Evolutionary conservation across 2,797 vertebrate species (phyloP).

Genomic region (Stomatorhinus walkeri): DNA sequence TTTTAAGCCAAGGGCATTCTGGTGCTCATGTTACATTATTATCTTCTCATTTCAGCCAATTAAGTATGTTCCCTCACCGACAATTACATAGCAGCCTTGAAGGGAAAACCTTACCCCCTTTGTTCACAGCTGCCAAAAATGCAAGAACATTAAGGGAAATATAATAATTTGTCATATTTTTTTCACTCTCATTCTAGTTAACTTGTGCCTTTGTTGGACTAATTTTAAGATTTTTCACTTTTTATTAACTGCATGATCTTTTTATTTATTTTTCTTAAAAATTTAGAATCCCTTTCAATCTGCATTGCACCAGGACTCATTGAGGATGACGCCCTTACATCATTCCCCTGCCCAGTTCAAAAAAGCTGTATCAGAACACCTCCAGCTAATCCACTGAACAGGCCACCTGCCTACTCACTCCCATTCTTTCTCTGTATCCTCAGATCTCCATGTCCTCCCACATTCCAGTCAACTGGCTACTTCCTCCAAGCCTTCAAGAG

Average conservation of each 20-base stretch:
- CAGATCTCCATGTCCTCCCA: not conserved
- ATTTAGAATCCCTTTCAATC: not conserved
- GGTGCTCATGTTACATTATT: slow-evolving; percentile 13
- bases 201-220: not conserved
- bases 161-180: not conserved
- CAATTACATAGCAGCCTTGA: slow-evolving; percentile 19
- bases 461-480: not conserved
- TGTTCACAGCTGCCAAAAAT: slow-evolving; percentile 6
- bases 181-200: not conserved
- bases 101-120: not conserved
- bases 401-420: not conserved
- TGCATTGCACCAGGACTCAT: no score
- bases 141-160: not conserved
- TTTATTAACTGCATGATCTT: not conserved
- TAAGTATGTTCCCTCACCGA: slow-evolving; percentile 5
- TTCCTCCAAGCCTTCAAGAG: not conserved
- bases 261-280: not conserved
- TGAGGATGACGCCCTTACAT: not conserved
- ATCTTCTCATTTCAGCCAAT: slow-evolving; percentile 20
- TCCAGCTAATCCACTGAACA: not conserved
- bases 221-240: not conserved
- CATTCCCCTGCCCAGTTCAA: not conserved
- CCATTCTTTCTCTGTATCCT: not conserved
- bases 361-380: not conserved
- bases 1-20: slow-evolving; percentile 22